A percentile compares a stretch with the other conserved stretches of the same genome.
phyloP scores from a whole-genome alignment of 2,797 vertebrate species.

The Capromys pilorides region DNA sequence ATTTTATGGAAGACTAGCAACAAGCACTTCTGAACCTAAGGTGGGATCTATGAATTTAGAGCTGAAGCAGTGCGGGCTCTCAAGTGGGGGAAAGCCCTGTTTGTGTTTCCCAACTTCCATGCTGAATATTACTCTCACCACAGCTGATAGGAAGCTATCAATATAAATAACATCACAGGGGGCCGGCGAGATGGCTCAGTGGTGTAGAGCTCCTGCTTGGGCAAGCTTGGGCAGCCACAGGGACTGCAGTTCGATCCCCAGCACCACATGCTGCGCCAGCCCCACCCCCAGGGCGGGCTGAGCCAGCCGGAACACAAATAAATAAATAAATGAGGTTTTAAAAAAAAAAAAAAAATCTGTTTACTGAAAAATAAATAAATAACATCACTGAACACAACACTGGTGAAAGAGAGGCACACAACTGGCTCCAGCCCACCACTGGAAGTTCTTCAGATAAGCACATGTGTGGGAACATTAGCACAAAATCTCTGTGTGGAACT shows the following conservation, averaged over 20 bases:
- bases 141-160: not conserved
- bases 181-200: too few relatives aligned
- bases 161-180: not conserved
- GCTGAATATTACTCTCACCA: not conserved
- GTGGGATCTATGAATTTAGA: not conserved
- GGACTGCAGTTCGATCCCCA: too few relatives aligned
- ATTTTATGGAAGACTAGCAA: not conserved
- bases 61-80: not conserved
- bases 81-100: not conserved
- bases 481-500: constrained; percentile 54
- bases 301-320: too few relatives aligned
- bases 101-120: not conserved
- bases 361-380: too few relatives aligned
- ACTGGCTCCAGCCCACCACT: not conserved
- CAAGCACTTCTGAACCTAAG: not conserved
- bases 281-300: too few relatives aligned
- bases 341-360: too few relatives aligned
- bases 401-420: not conserved
- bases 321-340: too few relatives aligned
- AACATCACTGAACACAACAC: not conserved
- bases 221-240: too few relatives aligned
- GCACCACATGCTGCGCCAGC: too few relatives aligned
- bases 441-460: not conserved
- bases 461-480: not conserved
- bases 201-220: too few relatives aligned